These are phyloP conservation scores for Phalangium opilio DNA, from an alignment of 2,888 invertebrate species.

Conservation along the genomic window DNA sequence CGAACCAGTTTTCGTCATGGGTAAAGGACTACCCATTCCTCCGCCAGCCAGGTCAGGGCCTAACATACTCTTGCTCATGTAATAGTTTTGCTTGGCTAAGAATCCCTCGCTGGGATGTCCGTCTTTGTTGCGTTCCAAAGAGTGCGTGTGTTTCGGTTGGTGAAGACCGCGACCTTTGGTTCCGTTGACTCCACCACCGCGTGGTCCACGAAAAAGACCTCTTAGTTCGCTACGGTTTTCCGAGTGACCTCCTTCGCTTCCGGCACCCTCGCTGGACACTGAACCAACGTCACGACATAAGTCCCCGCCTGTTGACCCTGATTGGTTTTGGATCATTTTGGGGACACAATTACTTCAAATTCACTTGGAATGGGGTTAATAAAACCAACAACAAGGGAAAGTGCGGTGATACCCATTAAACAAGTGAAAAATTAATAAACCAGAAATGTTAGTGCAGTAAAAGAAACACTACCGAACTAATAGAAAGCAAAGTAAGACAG, in stretches of 20 bases:
- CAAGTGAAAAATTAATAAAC: too few relatives aligned
- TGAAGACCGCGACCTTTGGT: slow-evolving; percentile 2
- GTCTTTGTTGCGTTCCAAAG: slow-evolving; percentile 17
- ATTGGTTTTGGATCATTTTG: too few relatives aligned
- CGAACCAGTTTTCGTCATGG: background rate
- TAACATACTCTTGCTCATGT: slow-evolving; percentile 17
- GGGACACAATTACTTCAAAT: too few relatives aligned
- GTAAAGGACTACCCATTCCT: slow-evolving; percentile 6
- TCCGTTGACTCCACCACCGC: slow-evolving; percentile 4
- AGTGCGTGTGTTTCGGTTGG: slow-evolving; percentile 12
- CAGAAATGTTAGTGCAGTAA: too few relatives aligned
- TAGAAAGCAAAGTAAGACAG: too few relatives aligned
- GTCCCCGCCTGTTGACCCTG: slow-evolving; percentile 15
- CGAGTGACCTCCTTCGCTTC: slow-evolving; percentile 9
- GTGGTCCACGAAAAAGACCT: slow-evolving; percentile 9
- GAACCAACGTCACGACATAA: slow-evolving; percentile 12
- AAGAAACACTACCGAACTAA: too few relatives aligned
- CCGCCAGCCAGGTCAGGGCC: slow-evolving; percentile 16
- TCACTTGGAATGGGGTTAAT: too few relatives aligned
- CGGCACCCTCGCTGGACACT: slow-evolving; percentile 11
- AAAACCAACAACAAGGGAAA: too few relatives aligned
- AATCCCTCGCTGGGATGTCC: slow-evolving; percentile 18
- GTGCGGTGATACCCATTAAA: too few relatives aligned
- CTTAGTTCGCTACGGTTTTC: slow-evolving; percentile 7
- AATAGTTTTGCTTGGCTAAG: slow-evolving; percentile 18